Evolutionary conservation across 2,113 vertebrate genomes (phyloP).

Genomic region (Brachyhypopomus occidentalis): DNA sequence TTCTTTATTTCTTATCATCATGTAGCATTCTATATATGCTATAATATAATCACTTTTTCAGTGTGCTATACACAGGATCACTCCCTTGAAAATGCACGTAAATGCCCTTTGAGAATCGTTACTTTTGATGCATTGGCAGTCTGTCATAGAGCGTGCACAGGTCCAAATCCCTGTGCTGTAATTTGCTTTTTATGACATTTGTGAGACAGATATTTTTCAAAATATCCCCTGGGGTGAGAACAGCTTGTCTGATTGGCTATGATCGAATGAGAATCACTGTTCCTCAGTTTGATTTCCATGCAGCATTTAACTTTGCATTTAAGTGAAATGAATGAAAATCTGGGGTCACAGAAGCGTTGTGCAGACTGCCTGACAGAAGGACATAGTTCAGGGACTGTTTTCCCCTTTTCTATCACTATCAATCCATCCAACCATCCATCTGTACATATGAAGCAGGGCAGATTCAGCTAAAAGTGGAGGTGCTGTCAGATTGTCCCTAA

Average conservation of each 20-base stretch:
- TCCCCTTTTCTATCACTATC: too few species aligned
- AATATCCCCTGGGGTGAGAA: conserved; percentile 15
- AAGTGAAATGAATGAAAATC: neutral
- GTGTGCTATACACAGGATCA: too few species aligned
- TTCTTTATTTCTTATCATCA: too few species aligned
- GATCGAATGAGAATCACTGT: conserved; percentile 9
- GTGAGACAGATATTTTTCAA: conserved; percentile 13
- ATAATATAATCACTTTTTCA: too few species aligned
- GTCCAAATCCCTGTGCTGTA: neutral
- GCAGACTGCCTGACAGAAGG: neutral
- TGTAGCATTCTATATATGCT: too few species aligned
- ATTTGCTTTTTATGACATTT: conserved; percentile 13
- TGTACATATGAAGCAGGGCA: too few species aligned
- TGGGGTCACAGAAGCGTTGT: neutral
- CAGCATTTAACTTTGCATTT: neutral
- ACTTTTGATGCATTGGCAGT: neutral
- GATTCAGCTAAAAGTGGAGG: too few species aligned
- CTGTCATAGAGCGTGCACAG: neutral
- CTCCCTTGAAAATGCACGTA: too few species aligned
- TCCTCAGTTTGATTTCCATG: conserved; percentile 8
- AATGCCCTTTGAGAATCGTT: neutral
- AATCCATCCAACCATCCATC: too few species aligned
- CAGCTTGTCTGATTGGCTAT: conserved; percentile 12
- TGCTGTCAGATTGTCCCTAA: too few species aligned
- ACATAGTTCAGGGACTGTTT: neutral